Conservation (phyloP, 1,140 invertebrate species). For the Yoshiicerus persimilis region DNA sequence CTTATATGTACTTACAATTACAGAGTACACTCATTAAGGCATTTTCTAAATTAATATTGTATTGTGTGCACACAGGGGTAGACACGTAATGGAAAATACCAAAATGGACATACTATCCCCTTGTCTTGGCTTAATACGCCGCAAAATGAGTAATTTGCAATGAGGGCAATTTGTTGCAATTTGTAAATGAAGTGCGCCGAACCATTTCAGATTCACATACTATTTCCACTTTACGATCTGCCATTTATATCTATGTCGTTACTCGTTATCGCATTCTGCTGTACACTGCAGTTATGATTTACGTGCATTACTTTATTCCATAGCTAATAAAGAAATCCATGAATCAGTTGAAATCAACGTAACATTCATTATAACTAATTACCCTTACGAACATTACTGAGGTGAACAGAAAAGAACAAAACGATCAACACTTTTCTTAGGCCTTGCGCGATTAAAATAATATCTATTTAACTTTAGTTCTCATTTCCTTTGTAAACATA, state of each 20-base stretch:
- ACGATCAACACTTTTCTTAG: background rate
- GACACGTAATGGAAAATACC: background rate
- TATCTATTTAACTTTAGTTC: background rate
- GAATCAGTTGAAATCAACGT: background rate
- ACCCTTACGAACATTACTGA: background rate
- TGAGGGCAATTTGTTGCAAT: constrained; percentile 5
- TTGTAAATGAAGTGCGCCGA: constrained; percentile 16
- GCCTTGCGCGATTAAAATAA: background rate
- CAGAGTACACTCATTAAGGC: background rate
- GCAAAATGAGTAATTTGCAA: constrained; percentile 20
- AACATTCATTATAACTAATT: background rate
- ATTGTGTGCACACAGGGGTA: background rate
- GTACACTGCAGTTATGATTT: too few relatives aligned
- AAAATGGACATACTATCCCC: background rate
- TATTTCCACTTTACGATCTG: background rate
- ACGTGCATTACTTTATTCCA: background rate
- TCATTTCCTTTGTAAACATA: constrained; percentile 1
- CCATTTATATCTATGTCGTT: background rate
- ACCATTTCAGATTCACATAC: background rate
- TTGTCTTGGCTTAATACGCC: background rate
- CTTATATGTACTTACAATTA: background rate
- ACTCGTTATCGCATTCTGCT: background rate
- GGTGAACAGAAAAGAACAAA: background rate
- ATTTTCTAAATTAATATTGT: background rate
- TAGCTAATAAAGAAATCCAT: background rate